These are phyloP conservation scores for Lepus americanus DNA, from an alignment of 2,113 vertebrate genomes.

Conservation along the genomic window DNA sequence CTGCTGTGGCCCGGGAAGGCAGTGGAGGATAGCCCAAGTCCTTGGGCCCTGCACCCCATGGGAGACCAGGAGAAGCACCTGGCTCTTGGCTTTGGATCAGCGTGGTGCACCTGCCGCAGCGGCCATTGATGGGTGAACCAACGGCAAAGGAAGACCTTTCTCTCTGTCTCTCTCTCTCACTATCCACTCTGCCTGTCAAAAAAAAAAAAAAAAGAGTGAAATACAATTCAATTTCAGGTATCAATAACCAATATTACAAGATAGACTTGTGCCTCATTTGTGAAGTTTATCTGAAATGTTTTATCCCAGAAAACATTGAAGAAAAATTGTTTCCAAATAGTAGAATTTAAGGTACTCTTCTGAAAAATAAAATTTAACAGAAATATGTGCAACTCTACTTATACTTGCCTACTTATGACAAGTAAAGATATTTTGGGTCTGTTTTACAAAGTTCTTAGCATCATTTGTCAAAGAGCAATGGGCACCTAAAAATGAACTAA, in stretches of 20 bases:
- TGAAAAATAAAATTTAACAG: slow-evolving; percentile 8
- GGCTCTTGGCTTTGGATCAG: too few species aligned
- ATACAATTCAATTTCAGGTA: slow-evolving; percentile 25
- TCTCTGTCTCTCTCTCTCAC: too few species aligned
- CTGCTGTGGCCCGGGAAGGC: too few species aligned
- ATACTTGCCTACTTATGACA: neutral
- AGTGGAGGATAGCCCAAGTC: too few species aligned
- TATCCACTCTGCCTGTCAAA: too few species aligned
- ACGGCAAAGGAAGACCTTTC: too few species aligned
- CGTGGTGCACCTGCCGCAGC: too few species aligned
- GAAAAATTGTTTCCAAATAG: neutral
- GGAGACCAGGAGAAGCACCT: too few species aligned
- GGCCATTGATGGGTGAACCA: too few species aligned
- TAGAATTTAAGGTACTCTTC: neutral
- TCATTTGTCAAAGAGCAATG: neutral
- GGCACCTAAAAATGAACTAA: neutral
- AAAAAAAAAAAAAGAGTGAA: neutral
- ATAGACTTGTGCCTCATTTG: neutral
- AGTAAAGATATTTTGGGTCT: slow-evolving; percentile 3
- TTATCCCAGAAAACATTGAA: neutral
- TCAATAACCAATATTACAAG: neutral
- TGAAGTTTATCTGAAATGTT: slow-evolving; percentile 53
- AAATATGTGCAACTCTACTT: neutral
- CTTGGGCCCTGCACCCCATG: too few species aligned
- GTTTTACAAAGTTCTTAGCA: neutral